Base-by-base conservation (phyloP, 2,888 invertebrate genomes). In the Ectemnius lituratus region DNA sequence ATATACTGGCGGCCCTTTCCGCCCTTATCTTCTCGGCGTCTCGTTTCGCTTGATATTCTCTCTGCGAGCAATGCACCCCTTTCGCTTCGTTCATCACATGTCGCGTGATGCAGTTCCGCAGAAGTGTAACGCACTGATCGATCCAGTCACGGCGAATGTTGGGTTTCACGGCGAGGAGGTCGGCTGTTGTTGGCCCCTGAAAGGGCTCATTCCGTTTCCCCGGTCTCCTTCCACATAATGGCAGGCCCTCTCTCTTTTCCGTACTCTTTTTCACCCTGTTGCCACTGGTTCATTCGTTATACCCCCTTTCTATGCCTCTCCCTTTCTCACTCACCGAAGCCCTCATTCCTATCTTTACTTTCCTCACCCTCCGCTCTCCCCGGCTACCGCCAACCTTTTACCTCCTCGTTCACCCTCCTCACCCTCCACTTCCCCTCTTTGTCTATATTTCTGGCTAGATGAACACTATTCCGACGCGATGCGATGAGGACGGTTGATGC, bases 91-190 rank as follows among this genome's bases (percentile, higher is more conserved):
- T 18, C 63, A 60, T 57, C 57, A 49, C 11, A 52, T 52, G 46
- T 62, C 62, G 61, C 71, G 62, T 57, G 52, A 60, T 58, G 20
- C 64, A 62, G 66, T 71, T 37, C 67, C 62, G 57, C 20, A 68
- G 62, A 62, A 63, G 63, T n/a, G 58, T 62, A 61, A 59, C 62
- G 45, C 58, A 74, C 81, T 87, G 86, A 88, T 87, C 85, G 85
- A 88, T 88, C 79, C 70, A 37, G 79, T 84, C 80, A 63, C 84
- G 84, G 84, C 81, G 81, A 86, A 85, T 83, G 82, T 82, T 70
- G 77, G 70, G 69, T 79, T 74, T 56, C 56, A 62, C 37, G 61
- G 49, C 52, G 66, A 65, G 63, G 67, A 68, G 70, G 70, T 75
- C 63, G 67, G 56, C 60, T 56, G 63, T 76, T 78, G 75, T 72